Evolutionary conservation across 2,888 invertebrate species (phyloP).

Genomic region (Rhagonycha fulva): DNA sequence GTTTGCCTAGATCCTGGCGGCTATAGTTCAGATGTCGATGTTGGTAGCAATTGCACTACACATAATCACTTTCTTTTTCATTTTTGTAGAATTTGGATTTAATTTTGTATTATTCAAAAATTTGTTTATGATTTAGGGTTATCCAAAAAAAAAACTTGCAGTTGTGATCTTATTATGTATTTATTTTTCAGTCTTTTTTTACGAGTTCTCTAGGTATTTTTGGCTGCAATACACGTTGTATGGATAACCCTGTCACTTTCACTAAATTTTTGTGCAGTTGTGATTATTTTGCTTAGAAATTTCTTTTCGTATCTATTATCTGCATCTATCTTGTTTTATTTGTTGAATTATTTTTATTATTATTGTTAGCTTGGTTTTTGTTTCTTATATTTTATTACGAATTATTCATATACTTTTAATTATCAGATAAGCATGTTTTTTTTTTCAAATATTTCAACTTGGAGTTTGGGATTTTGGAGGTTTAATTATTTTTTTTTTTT

Average conservation of each 20-base stretch:
- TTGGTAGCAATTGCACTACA: slow-evolving; percentile 56
- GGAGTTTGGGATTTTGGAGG: neutral
- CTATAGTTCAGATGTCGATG: slow-evolving; percentile 77
- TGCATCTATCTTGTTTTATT: slow-evolving; percentile 40
- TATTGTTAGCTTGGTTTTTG: slow-evolving; percentile 53
- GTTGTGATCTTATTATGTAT: slow-evolving; percentile 8
- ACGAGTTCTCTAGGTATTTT: neutral
- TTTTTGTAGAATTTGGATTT: slow-evolving; percentile 19
- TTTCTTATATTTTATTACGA: slow-evolving; percentile 16
- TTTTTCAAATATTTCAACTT: neutral
- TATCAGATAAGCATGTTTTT: neutral
- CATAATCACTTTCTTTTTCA: slow-evolving; percentile 37
- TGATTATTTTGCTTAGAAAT: slow-evolving; percentile 10
- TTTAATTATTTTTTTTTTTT: neutral
- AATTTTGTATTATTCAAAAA: slow-evolving; percentile 5
- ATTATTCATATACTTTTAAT: neutral
- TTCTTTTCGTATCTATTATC: slow-evolving; percentile 2
- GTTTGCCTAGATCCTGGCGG: slow-evolving; percentile 74
- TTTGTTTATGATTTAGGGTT: slow-evolving; percentile 10
- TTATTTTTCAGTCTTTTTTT: slow-evolving; percentile 14
- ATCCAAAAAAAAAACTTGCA: neutral
- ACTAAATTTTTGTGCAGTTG: slow-evolving; percentile 5
- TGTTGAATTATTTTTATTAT: slow-evolving; percentile 32
- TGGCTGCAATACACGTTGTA: neutral
- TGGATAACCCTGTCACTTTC: neutral